Conservation (phyloP, 1,140 invertebrate species). For the Acromyrmex echinatior region DNA sequence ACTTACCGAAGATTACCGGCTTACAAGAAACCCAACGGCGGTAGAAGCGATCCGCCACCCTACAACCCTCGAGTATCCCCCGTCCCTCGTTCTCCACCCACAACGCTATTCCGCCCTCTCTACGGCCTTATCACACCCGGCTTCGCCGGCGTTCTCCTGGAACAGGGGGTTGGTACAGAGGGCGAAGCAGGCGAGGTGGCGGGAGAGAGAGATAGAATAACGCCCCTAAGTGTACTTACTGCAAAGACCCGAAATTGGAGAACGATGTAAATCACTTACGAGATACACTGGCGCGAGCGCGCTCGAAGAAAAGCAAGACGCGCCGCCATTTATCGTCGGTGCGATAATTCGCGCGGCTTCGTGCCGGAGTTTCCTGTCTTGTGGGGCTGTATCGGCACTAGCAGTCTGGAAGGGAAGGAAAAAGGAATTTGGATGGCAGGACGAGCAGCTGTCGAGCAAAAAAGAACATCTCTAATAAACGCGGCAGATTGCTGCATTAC, state of each 20-base stretch:
- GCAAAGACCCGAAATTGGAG: constrained; percentile 78
- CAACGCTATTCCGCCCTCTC: constrained; percentile 53
- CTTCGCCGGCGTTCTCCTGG: constrained; percentile 62
- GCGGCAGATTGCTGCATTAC: background rate
- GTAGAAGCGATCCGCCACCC: constrained; percentile 73
- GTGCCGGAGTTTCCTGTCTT: constrained; percentile 69
- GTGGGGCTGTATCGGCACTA: constrained; percentile 45
- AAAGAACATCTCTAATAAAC: constrained; percentile 21
- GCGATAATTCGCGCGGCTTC: constrained; percentile 75
- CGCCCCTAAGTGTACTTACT: constrained; percentile 78
- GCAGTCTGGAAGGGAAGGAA: constrained; percentile 48
- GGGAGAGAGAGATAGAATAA: constrained; percentile 71
- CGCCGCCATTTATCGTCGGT: constrained; percentile 74
- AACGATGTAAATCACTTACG: constrained; percentile 79
- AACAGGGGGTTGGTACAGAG: constrained; percentile 53
- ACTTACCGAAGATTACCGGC: constrained; percentile 81
- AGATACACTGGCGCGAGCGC: constrained; percentile 72
- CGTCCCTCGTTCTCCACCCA: constrained; percentile 20
- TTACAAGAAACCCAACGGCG: constrained; percentile 78
- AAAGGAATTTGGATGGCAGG: constrained; percentile 50
- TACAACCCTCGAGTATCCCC: constrained; percentile 67
- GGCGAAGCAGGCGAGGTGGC: background rate
- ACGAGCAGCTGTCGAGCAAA: background rate
- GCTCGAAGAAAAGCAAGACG: constrained; percentile 75
- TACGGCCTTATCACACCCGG: constrained; percentile 69